Evolutionary conservation across 2,888 invertebrate genomes (phyloP).

Genomic region (Chromoteleia sp.): DNA sequence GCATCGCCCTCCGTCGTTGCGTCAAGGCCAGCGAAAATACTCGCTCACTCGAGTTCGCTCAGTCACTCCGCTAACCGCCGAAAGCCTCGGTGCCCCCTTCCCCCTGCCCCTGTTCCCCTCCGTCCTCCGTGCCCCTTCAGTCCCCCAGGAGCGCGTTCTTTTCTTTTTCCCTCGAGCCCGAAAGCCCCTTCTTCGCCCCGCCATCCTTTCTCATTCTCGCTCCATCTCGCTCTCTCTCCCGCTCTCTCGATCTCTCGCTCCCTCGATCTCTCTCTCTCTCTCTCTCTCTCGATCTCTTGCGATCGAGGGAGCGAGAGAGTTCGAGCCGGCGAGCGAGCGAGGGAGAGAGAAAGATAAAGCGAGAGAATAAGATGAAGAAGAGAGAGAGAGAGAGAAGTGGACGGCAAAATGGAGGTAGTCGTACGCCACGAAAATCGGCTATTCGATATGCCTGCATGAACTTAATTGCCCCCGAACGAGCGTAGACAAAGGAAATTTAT

Average conservation of each 20-base stretch:
- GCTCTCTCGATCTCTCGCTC: no score
- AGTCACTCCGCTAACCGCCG: constrained; percentile 78
- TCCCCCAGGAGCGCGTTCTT: constrained; percentile 54
- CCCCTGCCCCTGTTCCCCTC: constrained; percentile 47
- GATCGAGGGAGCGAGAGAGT: no score
- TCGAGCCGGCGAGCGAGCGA: no score
- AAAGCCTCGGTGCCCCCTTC: constrained; percentile 76
- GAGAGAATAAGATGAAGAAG: constrained; percentile 1
- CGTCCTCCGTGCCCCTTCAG: no score
- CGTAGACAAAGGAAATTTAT: constrained; percentile 55
- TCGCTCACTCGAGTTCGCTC: constrained; percentile 76
- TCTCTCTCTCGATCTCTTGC: no score
- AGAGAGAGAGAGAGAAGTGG: constrained; percentile 37
- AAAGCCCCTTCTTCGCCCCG: constrained; percentile 47
- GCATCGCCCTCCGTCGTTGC: constrained; percentile 84
- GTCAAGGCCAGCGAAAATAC: constrained; percentile 85
- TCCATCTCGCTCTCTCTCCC: constrained; percentile 38
- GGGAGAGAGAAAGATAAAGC: constrained; percentile 10
- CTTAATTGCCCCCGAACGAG: constrained; percentile 47
- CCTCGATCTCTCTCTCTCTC: no score
- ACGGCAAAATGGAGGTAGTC: constrained; percentile 52
- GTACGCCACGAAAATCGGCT: constrained; percentile 46
- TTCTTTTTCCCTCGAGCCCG: constrained; percentile 45
- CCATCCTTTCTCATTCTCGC: constrained; percentile 55
- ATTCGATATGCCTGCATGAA: constrained; percentile 56